phyloP scores from a whole-genome alignment of 2,888 invertebrate species.

The Zygaena filipendulae region DNA sequence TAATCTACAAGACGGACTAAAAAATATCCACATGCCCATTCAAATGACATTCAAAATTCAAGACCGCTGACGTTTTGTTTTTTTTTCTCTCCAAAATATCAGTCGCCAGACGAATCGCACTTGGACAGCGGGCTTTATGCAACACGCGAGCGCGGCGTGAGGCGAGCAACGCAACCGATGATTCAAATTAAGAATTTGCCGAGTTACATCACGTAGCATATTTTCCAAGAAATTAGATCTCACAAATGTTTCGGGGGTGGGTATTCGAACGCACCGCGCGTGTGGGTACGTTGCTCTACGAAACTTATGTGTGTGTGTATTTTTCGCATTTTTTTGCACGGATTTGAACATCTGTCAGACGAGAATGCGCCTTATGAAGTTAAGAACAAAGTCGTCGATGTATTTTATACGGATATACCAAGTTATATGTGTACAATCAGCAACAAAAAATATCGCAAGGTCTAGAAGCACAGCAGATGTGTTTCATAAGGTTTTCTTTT shows the following conservation, averaged over 20 bases:
- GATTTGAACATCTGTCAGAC: no score
- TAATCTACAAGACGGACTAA: no score
- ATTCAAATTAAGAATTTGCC: conserved; percentile 47
- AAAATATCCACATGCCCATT: no score
- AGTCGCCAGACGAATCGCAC: conserved; percentile 9
- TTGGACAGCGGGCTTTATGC: conserved; percentile 17
- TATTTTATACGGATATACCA: no score
- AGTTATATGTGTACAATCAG: no score
- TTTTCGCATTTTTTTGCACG: no score
- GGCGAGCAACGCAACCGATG: conserved; percentile 25
- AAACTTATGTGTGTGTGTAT: no score
- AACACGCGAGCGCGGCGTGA: conserved; percentile 18
- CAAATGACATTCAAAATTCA: neutral
- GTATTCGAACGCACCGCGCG: neutral
- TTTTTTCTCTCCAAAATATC: conserved; percentile 4
- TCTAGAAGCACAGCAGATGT: no score
- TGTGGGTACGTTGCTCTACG: neutral
- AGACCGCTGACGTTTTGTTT: conserved; percentile 1
- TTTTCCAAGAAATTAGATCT: conserved; percentile 52
- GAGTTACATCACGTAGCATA: conserved; percentile 49
- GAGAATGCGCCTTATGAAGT: no score
- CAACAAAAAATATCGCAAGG: no score
- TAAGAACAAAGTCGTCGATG: no score
- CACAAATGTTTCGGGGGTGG: conserved; percentile 31
- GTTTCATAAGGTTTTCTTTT: no score